Evolutionary conservation across 2,113 vertebrate species (phyloP).

Genomic region (cattle (Bos taurus)): ARS-UCD2.0 NC_037329.1:110971001-110971500

Average conservation of each 20-base stretch:
- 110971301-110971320: neutral
- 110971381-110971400: neutral
- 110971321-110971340: neutral
- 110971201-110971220: no score
- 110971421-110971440: neutral
- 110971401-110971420: neutral
- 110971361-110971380: neutral
- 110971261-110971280: neutral
- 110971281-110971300: neutral
- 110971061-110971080: neutral
- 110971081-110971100: neutral
- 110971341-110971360: neutral
- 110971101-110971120: neutral
- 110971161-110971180: no score
- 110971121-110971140: neutral
- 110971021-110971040: neutral
- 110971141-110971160: no score
- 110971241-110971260: no score
- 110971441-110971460: neutral
- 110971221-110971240: no score
- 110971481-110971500: neutral
- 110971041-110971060: neutral
- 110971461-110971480: neutral
- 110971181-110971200: no score
- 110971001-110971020: neutral